Conservation (phyloP, 1,140 invertebrate species). For the Subanguina moxae region DNA sequence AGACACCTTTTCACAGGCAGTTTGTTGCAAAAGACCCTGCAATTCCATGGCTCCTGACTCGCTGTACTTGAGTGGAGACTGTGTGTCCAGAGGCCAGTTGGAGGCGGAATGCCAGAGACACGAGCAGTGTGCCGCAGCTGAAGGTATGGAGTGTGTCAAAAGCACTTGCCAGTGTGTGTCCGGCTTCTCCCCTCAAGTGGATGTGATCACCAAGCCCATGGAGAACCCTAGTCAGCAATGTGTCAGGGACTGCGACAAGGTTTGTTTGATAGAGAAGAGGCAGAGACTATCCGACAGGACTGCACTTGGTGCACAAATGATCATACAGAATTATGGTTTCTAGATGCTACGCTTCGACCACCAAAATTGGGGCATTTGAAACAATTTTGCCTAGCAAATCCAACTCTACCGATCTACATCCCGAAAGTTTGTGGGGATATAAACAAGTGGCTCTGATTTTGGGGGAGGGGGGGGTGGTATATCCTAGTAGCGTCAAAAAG, state of each 20-base stretch:
- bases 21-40: constrained; percentile 58
- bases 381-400: too few species aligned
- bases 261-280: constrained; percentile 19
- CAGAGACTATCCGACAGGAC: too few species aligned
- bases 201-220: constrained; percentile 53
- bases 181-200: constrained; percentile 46
- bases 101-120: constrained; percentile 48
- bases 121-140: constrained; percentile 58
- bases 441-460: too few species aligned
- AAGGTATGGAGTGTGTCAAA: constrained; percentile 55
- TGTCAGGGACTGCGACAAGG: constrained; percentile 51
- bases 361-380: too few species aligned
- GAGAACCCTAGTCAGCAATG: constrained; percentile 57
- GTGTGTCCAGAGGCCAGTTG: constrained; percentile 57
- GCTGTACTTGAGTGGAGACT: constrained; percentile 55
- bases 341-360: too few species aligned
- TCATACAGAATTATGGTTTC: too few species aligned
- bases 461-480: too few species aligned
- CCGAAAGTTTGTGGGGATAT: too few species aligned
- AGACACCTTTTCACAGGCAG: constrained; percentile 48
- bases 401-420: too few species aligned
- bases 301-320: too few species aligned
- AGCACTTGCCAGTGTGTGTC: constrained; percentile 53
- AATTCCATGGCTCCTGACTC: constrained; percentile 58
- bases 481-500: too few species aligned